phyloP scores from a whole-genome alignment of 2,113 vertebrate genomes.

The Xyrauchen texanus region DNA sequence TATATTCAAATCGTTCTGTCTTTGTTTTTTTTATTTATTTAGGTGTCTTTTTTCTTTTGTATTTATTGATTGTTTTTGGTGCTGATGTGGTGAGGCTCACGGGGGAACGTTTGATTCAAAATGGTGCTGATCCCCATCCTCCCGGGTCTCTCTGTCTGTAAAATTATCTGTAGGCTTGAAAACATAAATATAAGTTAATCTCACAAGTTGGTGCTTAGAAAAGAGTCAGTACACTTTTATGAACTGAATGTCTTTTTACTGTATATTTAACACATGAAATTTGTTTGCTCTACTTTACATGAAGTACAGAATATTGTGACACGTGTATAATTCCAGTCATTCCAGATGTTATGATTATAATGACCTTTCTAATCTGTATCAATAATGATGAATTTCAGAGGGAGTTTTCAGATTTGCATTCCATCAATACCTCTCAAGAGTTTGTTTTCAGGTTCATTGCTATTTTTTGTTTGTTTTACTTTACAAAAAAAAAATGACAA shows the following conservation, averaged over 20 bases:
- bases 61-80: slow-evolving; percentile 79
- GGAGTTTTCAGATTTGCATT: slow-evolving; percentile 20
- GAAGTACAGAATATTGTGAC: slow-evolving; percentile 65
- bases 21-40: slow-evolving; percentile 71
- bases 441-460: slow-evolving; percentile 33
- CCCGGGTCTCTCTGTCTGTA: slow-evolving; percentile 66
- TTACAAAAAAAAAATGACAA: slow-evolving; percentile 64
- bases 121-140: slow-evolving; percentile 74
- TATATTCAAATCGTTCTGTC: slow-evolving; percentile 32
- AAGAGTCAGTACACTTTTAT: slow-evolving; percentile 67
- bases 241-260: slow-evolving; percentile 78
- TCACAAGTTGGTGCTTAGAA: slow-evolving; percentile 75
- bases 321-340: slow-evolving; percentile 61
- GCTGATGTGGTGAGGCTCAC: slow-evolving; percentile 64
- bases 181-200: slow-evolving; percentile 58
- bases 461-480: slow-evolving; percentile 70
- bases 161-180: slow-evolving; percentile 56
- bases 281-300: too few relatives aligned
- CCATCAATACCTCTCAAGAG: slow-evolving; percentile 20
- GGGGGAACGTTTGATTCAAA: slow-evolving; percentile 64
- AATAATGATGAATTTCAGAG: slow-evolving; percentile 17
- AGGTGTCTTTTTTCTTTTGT: slow-evolving; percentile 70
- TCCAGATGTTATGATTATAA: slow-evolving; percentile 38
- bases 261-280: slow-evolving; percentile 61
- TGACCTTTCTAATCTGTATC: slow-evolving; percentile 2